Evolutionary conservation across 1,140 invertebrate genomes (phyloP), one percentile per base, ranked within the genome.

Genomic region (Drosophila seguyi): DNA sequence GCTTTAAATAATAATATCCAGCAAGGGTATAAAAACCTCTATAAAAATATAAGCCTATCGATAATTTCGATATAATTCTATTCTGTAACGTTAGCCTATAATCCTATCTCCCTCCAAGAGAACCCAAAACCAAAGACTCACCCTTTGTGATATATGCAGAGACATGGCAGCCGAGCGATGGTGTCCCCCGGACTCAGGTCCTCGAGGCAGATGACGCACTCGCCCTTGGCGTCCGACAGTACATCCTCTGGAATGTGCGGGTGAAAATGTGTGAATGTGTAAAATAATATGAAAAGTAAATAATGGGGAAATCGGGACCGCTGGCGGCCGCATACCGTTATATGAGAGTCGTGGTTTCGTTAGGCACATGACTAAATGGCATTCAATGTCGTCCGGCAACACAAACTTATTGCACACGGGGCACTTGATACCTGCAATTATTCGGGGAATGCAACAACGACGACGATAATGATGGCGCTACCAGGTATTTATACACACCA

Each of bases 121-220:
- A n/a, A n/a, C 4, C 25, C 25, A 25, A 25, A 25, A 25, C 4
- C 16, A 1, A 6, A 11, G 8, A 48, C 25, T 48, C 94, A 99
- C 98, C 95, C 96, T 95, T 99, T 99, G 94, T 99, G 99, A 94
- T 99, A 99, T 95, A 99, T 98, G 95, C 99, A 99, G 78, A 99
- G 96, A 94, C 99, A 99, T 91, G 99, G 99, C 93, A 99, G 95
- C 92, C 99, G 96, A 78, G 99, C 99, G 93, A 99, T 99, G 77
- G 97, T 97, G 94, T 99, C 97, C 62, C 98, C 99, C 92, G 97
- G 95, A 92, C 95, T 95, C 91, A 99, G 95, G 90, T 99, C 98
- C 93, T 99, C 99, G 87, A 99, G 95, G 94, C 99, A 99, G 94
- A 99, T 99, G 69, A 99, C 97, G 95, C 99, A 99, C 95, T 99